Evolutionary conservation across 2,888 invertebrate genomes (phyloP).

Genomic region (Eubasilissa splendida): DNA sequence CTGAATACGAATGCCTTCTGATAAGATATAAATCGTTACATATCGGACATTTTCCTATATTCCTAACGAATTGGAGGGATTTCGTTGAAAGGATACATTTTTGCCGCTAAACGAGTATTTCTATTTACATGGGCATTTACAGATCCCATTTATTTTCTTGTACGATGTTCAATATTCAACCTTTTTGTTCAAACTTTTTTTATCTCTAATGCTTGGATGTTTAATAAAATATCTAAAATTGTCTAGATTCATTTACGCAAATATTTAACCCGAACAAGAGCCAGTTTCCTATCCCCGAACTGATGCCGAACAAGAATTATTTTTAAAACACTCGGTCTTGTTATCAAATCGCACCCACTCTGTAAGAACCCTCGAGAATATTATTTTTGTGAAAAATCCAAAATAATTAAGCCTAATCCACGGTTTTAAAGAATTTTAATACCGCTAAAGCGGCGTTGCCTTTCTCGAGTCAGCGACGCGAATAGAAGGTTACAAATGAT

Average conservation of each 20-base stretch:
- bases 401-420: slow-evolving; percentile 7
- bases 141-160: slow-evolving; percentile 14
- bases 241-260: too few relatives aligned
- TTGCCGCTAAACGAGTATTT: slow-evolving; percentile 38
- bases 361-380: too few relatives aligned
- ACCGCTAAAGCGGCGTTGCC: neutral
- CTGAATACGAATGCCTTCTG: slow-evolving; percentile 56
- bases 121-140: slow-evolving; percentile 40
- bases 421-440: slow-evolving; percentile 3
- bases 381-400: neutral
- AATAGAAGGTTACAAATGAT: slow-evolving; percentile 15
- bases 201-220: too few relatives aligned
- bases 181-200: too few relatives aligned
- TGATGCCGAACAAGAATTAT: too few relatives aligned
- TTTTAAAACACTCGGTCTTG: too few relatives aligned
- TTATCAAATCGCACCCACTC: too few relatives aligned
- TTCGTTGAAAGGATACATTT: slow-evolving; percentile 40
- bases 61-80: slow-evolving; percentile 28
- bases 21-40: slow-evolving; percentile 43
- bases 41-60: slow-evolving; percentile 29
- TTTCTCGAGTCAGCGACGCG: neutral
- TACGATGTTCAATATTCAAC: neutral
- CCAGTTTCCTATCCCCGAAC: too few relatives aligned
- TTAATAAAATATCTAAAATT: too few relatives aligned
- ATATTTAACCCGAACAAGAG: too few relatives aligned